A percentile compares a stretch with the other conserved stretches of the same genome.
Evolutionary conservation across 2,888 invertebrate species (phyloP).

Genomic region (Gonocerus acuteangulatus): DNA sequence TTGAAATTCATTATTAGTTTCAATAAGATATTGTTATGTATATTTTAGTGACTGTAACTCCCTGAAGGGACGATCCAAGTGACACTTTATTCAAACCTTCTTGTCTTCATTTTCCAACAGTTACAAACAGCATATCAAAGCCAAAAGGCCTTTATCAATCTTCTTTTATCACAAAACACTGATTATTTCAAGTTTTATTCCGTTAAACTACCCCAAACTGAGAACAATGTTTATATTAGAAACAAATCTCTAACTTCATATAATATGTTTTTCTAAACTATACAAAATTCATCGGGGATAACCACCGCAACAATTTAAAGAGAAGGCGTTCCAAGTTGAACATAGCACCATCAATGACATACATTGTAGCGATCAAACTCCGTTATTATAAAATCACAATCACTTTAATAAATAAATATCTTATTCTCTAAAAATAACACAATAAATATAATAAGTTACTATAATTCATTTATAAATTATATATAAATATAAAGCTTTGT

Average conservation of each 20-base stretch:
- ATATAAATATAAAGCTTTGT: conserved; percentile 17
- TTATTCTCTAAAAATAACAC: conserved; percentile 23
- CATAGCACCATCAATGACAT: conserved; percentile 28
- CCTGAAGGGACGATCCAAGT: conserved; percentile 17
- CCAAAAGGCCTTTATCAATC: background rate
- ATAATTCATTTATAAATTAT: conserved; percentile 15
- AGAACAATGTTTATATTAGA: conserved; percentile 12
- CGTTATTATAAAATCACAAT: conserved; percentile 25
- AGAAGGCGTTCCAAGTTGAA: conserved; percentile 27
- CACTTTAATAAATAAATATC: conserved; percentile 23
- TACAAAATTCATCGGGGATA: conserved; percentile 19
- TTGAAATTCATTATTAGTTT: too few relatives aligned
- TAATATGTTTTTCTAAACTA: conserved; percentile 18
- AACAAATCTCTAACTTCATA: conserved; percentile 11
- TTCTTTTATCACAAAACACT: background rate
- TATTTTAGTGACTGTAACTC: too few relatives aligned
- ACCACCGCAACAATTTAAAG: conserved; percentile 25
- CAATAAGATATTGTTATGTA: too few relatives aligned
- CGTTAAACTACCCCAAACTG: conserved; percentile 21
- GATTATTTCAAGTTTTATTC: background rate
- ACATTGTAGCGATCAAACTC: conserved; percentile 28
- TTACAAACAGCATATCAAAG: conserved; percentile 1
- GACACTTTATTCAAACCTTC: conserved; percentile 16
- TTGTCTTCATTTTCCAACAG: conserved; percentile 17
- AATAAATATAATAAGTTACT: conserved; percentile 18